Evolutionary conservation across 1,140 invertebrate genomes (phyloP).

Genomic region (Chironomus tepperi): DNA sequence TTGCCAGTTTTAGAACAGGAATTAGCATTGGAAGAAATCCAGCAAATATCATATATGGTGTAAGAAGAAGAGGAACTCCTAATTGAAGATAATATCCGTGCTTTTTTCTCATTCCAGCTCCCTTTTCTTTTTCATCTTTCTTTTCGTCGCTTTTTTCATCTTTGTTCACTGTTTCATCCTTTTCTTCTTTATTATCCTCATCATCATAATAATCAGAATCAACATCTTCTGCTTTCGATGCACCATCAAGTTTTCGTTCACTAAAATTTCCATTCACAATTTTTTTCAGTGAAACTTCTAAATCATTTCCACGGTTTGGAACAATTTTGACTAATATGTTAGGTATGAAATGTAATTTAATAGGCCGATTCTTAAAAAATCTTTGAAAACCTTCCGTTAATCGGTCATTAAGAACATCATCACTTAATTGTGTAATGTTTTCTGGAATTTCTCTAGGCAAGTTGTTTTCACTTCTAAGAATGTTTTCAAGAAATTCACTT

Average conservation of each 20-base stretch:
- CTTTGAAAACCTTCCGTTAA: conserved; percentile 35
- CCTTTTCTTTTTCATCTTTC: not conserved
- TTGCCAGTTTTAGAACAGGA: not conserved
- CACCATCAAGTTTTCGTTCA: not conserved
- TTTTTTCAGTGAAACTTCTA: conserved; percentile 36
- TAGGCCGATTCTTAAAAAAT: conserved; percentile 38
- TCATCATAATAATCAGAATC: not conserved
- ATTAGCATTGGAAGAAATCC: conserved; percentile 8
- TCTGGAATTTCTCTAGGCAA: conserved; percentile 27
- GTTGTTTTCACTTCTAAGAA: conserved; percentile 33
- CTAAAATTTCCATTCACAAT: not conserved
- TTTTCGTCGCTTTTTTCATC: not conserved
- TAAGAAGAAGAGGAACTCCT: not conserved
- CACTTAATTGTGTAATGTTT: conserved; percentile 30
- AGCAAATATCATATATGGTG: not conserved
- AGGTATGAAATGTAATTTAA: conserved; percentile 37
- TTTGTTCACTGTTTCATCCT: not conserved
- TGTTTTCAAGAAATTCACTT: conserved; percentile 36
- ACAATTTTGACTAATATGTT: conserved; percentile 37
- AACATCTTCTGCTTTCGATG: not conserved
- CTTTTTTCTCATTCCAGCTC: not conserved
- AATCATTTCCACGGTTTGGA: conserved; percentile 37
- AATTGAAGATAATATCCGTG: not conserved
- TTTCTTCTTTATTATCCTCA: not conserved
- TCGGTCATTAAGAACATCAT: conserved; percentile 35